Evolutionary conservation across 2,113 vertebrate species (phyloP), one percentile per base, ranked within the genome.

Genomic region (Acrocephalus kingi): DNA sequence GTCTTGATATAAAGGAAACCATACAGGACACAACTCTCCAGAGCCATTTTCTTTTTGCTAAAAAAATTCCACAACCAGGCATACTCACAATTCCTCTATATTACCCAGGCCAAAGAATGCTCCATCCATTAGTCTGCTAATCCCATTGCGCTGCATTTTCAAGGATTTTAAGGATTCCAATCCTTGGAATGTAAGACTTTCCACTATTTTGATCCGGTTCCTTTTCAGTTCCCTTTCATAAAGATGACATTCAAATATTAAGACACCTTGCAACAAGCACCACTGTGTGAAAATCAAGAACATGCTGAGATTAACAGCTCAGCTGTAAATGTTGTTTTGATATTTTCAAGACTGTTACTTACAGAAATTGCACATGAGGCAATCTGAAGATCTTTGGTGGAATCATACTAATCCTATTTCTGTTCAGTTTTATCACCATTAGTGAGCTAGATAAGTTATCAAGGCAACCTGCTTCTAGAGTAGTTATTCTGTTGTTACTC

Each of bases 141-240:
- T 99, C 93, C 99, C 98, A 84, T 99, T 99, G 89, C 99, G 98
- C 80, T 99, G 99, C 98, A 99, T 98, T 97, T 99, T 99, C 96
- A 99, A 97, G 37, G 99, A 99, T 91, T 98, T 99, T 88, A 99
- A 97, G 31, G 98, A 98, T 31, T 99, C 99, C 97, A 99, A 98
- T 15, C 99, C 99, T 97, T 99, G 99, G 97, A 99, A 99, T 12
- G 99, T 99, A 52, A 99, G 98, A 52, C 99, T 99, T 96, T 99
- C 99, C 89, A 99, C 98, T 72, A 98, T 97, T 97, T 99, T 99
- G 97, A 99, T 99, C 89, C 98, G 98, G 97, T 99, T 99, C 64
- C 99, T 98, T 96, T 99, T 99, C 96, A 99, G 97, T 95, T 99
- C 99, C 96, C 99, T 99, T 90, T 46, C 9, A 75, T 3, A 91